Conservation (phyloP, 2,113 vertebrate genomes). For the Silurus asotus region DNA sequence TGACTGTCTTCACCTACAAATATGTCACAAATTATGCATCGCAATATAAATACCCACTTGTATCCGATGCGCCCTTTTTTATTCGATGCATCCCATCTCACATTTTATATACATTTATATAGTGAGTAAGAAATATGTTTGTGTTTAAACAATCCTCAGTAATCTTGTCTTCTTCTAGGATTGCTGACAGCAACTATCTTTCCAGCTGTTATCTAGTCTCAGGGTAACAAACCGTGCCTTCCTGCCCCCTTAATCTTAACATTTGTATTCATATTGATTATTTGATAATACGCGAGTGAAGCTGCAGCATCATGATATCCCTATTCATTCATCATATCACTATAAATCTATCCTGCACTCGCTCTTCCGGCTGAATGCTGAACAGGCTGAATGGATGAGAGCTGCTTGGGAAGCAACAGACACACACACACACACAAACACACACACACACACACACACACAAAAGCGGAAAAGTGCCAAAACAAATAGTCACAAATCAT, state of each 20-base stretch:
- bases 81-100: too few relatives aligned
- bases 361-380: conserved; percentile 12
- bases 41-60: too few relatives aligned
- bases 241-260: conserved; percentile 17
- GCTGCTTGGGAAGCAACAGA: not conserved
- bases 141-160: not conserved
- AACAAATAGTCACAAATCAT: not conserved
- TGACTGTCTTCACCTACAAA: too few relatives aligned
- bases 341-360: conserved; percentile 18
- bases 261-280: conserved; percentile 45
- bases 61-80: too few relatives aligned
- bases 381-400: conserved; percentile 31
- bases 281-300: conserved; percentile 20
- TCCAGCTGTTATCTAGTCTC: not conserved
- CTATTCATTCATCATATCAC: conserved; percentile 41
- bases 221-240: conserved; percentile 35
- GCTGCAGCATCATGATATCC: conserved; percentile 26
- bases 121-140: not conserved
- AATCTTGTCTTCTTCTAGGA: not conserved
- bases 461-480: not conserved
- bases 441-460: not conserved
- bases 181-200: not conserved
- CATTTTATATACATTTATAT: too few relatives aligned
- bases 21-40: too few relatives aligned
- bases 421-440: not conserved